Conservation (phyloP, 2,888 invertebrate species). For the Chalcis sispes region DNA sequence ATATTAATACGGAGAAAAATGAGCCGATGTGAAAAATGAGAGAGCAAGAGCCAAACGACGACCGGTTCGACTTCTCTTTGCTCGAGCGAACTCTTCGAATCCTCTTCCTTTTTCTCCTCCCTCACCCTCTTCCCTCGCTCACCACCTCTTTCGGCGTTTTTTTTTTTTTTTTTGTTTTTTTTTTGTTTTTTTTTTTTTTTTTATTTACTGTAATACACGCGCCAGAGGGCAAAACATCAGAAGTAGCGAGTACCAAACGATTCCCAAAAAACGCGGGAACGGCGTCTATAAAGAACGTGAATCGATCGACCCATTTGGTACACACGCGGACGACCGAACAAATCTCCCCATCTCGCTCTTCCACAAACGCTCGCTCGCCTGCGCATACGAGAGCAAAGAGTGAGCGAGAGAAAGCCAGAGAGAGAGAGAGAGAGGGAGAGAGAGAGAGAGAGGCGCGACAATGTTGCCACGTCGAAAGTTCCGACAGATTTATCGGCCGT, state of each 20-base stretch:
- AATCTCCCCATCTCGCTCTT: conserved; percentile 1
- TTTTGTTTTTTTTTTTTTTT: not conserved
- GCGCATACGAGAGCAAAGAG: not conserved
- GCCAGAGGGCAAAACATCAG: not conserved
- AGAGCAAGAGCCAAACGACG: conserved; percentile 2
- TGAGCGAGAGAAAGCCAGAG: too few species aligned
- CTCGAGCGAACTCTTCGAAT: too few species aligned
- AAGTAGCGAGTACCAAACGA: not conserved
- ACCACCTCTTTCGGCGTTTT: too few species aligned
- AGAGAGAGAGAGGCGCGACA: not conserved
- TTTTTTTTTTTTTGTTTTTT: too few species aligned
- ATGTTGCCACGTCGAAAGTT: conserved; percentile 40
- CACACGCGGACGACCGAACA: too few species aligned
- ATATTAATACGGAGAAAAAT: conserved; percentile 43
- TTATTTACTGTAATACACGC: not conserved
- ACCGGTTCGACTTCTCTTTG: conserved; percentile 37
- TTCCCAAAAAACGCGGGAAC: conserved; percentile 21
- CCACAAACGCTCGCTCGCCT: not conserved
- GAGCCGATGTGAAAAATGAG: conserved; percentile 40
- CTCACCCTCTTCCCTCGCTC: too few species aligned
- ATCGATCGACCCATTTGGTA: conserved; percentile 12
- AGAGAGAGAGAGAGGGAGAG: not conserved
- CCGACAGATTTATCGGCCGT: conserved; percentile 38
- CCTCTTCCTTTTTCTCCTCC: too few species aligned
- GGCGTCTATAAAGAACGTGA: conserved; percentile 11